Evolutionary conservation across 2,888 invertebrate genomes (phyloP), one percentile per base, ranked within the genome.

Genomic region (Rhagophthalmus giganteus): DNA sequence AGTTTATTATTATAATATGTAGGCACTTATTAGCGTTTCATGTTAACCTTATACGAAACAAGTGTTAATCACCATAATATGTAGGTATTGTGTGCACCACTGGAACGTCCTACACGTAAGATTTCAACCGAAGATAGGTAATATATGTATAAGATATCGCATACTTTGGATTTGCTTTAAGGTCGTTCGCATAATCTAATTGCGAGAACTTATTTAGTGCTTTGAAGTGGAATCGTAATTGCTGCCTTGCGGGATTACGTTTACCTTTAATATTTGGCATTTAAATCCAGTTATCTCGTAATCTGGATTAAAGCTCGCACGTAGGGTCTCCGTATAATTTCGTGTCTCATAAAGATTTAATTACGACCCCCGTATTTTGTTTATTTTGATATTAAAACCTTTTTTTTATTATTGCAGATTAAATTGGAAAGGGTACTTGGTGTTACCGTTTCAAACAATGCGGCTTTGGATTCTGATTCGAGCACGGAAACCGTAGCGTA

Each of bases 391-490:
- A n/a, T n/a, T n/a, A n/a, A n/a, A n/a, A n/a, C n/a, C 35, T 35
- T 40, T 51, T 59, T 61, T 65, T 70, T 74, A 71, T 74, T 71
- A 63, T 82, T 82, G 47, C 85, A 96, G 96, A 93, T 96, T 71
- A 93, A 93, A 74, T 82, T 97, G 76, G 96, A 97, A 81, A 85
- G 87, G 69, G 94, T 97, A 50, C 82, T 96, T 67, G 97, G 97
- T 61, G 82, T 96, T 69, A 96, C 96, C n/a, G 93, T 94, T 50
- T 83, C 88, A 71, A 91, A 87, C 74, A 95, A 94, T 80, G 91
- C 95, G 60, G 91, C 93, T 12, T 81, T 97, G 64, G 90, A 89
- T 76, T 91, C 88, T 72, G 92, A 95, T 72, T 85, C 88, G 20
- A 86, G 87, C 71, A 87, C 88, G 55, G 94, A 94, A 69, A 81